Evolutionary conservation across 2,797 vertebrate genomes (phyloP).

Genomic region (Halcyon leucocephala): DNA sequence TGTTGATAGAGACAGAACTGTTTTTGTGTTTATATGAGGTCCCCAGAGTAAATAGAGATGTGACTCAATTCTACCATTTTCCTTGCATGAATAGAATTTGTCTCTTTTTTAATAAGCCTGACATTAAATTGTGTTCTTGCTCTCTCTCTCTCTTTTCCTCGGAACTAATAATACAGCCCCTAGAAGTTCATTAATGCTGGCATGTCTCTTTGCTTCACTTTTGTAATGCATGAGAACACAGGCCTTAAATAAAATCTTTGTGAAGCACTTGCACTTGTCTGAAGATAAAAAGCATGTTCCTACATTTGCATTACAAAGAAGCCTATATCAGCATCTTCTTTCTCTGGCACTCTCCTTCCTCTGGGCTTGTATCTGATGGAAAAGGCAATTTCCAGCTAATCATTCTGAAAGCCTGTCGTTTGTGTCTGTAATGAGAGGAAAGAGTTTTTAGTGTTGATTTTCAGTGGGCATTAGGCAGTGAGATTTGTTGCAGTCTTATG

Average conservation of each 20-base stretch:
- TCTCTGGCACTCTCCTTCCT: conserved; percentile 45
- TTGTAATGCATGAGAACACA: conserved; percentile 64
- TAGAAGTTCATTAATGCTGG: conserved; percentile 68
- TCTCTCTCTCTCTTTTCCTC: neutral
- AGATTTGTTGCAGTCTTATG: neutral
- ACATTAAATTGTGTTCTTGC: neutral
- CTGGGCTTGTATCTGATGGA: conserved; percentile 52
- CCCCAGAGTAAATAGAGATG: conserved; percentile 31
- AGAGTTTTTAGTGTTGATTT: conserved; percentile 38
- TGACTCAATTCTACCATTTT: conserved; percentile 20
- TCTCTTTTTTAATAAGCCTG: conserved; percentile 33
- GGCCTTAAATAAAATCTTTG: conserved; percentile 69
- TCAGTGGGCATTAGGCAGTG: neutral
- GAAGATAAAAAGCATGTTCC: conserved; percentile 71
- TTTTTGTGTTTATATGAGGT: conserved; percentile 36
- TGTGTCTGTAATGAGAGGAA: conserved; percentile 36
- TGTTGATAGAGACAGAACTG: conserved; percentile 33
- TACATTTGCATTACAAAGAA: conserved; percentile 72
- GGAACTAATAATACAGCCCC: conserved; percentile 28
- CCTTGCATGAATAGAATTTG: conserved; percentile 19
- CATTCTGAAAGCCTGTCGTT: conserved; percentile 53
- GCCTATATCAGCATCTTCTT: conserved; percentile 49
- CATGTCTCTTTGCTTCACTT: conserved; percentile 63
- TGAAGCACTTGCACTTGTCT: conserved; percentile 68
- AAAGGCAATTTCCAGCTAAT: conserved; percentile 65